Evolutionary conservation across 2,797 vertebrate species (phyloP).

Genomic region (Catamblyrhynchus diadema): DNA sequence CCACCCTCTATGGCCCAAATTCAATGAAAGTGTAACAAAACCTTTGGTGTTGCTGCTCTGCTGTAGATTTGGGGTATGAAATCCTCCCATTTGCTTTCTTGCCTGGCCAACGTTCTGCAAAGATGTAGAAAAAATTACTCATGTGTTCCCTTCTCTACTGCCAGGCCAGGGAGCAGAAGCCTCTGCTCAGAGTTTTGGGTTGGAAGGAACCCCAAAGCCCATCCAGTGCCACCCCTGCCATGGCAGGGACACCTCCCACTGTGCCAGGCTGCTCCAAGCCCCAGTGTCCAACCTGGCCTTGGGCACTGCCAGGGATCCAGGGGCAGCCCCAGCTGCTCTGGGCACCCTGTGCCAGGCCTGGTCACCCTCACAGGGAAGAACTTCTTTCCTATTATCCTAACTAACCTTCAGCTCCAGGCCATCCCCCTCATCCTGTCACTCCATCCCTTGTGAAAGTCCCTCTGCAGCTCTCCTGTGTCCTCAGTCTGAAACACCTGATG

Average conservation of each 20-base stretch:
- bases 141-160: not conserved
- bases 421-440: not conserved
- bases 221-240: fast-evolving
- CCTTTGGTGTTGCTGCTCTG: not conserved
- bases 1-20: no score
- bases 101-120: not conserved
- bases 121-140: not conserved
- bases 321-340: not conserved
- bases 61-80: not conserved
- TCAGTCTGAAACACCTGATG: not conserved
- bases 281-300: not conserved
- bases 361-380: fast-evolving
- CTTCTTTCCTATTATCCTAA: fast-evolving
- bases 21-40: fast-evolving
- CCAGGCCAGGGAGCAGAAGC: not conserved
- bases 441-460: not conserved
- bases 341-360: fast-evolving
- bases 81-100: not conserved
- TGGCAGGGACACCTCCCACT: not conserved
- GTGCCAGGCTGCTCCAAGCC: not conserved
- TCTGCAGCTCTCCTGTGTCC: no score
- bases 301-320: not conserved
- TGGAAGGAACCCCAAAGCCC: fast-evolving
- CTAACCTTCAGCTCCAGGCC: not conserved
- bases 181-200: not conserved